phyloP scores from a whole-genome alignment of 2,888 invertebrate genomes.

The Rotaria socialis region DNA sequence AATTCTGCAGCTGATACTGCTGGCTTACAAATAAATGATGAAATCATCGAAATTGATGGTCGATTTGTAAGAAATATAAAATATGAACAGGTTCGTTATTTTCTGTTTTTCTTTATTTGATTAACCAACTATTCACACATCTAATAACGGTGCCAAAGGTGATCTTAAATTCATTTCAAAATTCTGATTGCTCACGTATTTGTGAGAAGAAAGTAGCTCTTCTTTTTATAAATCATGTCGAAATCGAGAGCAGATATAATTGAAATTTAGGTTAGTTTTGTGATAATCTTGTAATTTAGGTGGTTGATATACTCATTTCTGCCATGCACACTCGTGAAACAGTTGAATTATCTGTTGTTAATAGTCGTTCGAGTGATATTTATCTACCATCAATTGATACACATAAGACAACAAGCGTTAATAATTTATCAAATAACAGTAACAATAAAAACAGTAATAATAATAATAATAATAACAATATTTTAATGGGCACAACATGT shows the following conservation, averaged over 20 bases:
- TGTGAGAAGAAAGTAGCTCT: too few species aligned
- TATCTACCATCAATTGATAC: not conserved
- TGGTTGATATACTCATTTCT: not conserved
- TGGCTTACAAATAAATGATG: conserved; percentile 38
- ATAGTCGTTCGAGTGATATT: not conserved
- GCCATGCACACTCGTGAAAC: not conserved
- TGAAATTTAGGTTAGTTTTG: too few species aligned
- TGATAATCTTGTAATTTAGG: not conserved
- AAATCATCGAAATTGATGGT: conserved; percentile 40
- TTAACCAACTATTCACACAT: not conserved
- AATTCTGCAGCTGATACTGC: conserved; percentile 34
- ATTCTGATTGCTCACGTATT: too few species aligned
- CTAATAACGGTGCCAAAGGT: too few species aligned
- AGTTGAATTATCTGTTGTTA: not conserved
- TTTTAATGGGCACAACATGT: not conserved
- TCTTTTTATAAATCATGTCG: too few species aligned
- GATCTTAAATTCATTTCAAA: too few species aligned
- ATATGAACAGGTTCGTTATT: not conserved
- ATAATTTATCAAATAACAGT: too few species aligned
- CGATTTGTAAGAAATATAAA: not conserved
- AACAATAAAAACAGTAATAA: not conserved
- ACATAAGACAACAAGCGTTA: not conserved
- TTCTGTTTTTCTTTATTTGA: not conserved
- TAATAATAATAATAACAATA: not conserved
- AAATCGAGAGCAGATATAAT: too few species aligned